phyloP scores from a whole-genome alignment of 2,888 invertebrate species.

The Rhagophthalmus giganteus region DNA sequence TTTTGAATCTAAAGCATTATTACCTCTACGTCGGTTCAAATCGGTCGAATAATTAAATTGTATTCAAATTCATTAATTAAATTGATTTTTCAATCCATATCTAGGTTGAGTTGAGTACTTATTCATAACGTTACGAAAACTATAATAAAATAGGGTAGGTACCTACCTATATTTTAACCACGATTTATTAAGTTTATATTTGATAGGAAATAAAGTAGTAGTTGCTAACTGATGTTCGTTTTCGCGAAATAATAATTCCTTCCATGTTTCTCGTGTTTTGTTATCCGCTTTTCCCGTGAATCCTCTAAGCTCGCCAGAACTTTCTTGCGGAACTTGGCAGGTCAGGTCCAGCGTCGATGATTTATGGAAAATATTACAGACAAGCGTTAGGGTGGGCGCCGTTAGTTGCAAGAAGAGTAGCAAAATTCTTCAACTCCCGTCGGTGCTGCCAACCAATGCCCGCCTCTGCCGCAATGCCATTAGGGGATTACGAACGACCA shows the following conservation, averaged over 20 bases:
- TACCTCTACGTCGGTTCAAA: too few relatives aligned
- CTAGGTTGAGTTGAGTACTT: not conserved
- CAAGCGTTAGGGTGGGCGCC: slow-evolving; percentile 38
- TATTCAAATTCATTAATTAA: too few relatives aligned
- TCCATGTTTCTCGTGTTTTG: slow-evolving; percentile 42
- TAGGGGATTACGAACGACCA: slow-evolving; percentile 49
- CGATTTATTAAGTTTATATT: too few relatives aligned
- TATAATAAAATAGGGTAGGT: not conserved
- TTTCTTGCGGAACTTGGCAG: slow-evolving; percentile 49
- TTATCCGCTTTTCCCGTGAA: slow-evolving; percentile 37
- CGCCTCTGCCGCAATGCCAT: slow-evolving; percentile 40
- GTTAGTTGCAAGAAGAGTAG: slow-evolving; percentile 49
- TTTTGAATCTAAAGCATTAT: too few relatives aligned
- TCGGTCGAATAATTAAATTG: too few relatives aligned
- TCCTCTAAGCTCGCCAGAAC: slow-evolving; percentile 45
- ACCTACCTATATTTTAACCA: too few relatives aligned
- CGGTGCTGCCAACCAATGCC: slow-evolving; percentile 42
- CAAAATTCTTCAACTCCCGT: slow-evolving; percentile 50
- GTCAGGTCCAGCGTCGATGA: slow-evolving; percentile 54
- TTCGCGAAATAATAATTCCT: slow-evolving; percentile 50
- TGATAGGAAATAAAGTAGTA: too few relatives aligned
- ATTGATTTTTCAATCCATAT: not conserved
- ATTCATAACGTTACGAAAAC: too few relatives aligned
- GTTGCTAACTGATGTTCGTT: not conserved
- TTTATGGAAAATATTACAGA: slow-evolving; percentile 59